Conservation (phyloP, 2,888 invertebrate genomes). For the Phrixothrix hirtus region DNA sequence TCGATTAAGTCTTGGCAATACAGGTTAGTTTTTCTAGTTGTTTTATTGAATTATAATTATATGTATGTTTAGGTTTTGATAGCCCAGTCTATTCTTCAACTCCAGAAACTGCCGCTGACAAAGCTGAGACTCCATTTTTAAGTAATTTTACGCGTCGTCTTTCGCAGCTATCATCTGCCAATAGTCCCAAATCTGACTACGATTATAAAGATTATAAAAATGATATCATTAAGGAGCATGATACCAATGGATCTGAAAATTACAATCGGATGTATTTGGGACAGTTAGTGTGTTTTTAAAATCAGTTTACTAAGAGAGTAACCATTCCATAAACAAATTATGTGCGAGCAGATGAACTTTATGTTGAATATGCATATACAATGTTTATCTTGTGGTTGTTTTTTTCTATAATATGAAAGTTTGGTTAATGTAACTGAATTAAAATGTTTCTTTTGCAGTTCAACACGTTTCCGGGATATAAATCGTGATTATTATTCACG, state of each 20-base stretch:
- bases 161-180: slow-evolving; percentile 49
- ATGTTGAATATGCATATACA: too few species aligned
- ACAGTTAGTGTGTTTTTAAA: too few species aligned
- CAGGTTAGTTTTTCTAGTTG: slow-evolving; percentile 35
- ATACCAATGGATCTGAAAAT: slow-evolving; percentile 47
- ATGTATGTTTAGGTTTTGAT: slow-evolving; percentile 37
- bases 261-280: slow-evolving; percentile 32
- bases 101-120: slow-evolving; percentile 33
- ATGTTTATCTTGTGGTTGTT: too few species aligned
- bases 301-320: too few species aligned
- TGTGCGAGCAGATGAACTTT: too few species aligned
- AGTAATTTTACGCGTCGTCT: slow-evolving; percentile 71
- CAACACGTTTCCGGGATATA: slow-evolving; percentile 42
- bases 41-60: background rate
- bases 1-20: slow-evolving; percentile 60
- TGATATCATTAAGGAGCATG: slow-evolving; percentile 52
- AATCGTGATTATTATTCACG: slow-evolving; percentile 45
- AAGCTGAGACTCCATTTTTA: slow-evolving; percentile 69
- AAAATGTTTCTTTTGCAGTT: slow-evolving; percentile 20
- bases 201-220: slow-evolving; percentile 49
- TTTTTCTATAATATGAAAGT: too few species aligned
- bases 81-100: slow-evolving; percentile 36
- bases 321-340: too few species aligned
- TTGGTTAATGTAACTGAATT: background rate
- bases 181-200: slow-evolving; percentile 39